A percentile compares a stretch with the other conserved stretches of the same genome.
phyloP scores from a whole-genome alignment of 2,113 vertebrate genomes.

The Corythornis cristatus region DNA sequence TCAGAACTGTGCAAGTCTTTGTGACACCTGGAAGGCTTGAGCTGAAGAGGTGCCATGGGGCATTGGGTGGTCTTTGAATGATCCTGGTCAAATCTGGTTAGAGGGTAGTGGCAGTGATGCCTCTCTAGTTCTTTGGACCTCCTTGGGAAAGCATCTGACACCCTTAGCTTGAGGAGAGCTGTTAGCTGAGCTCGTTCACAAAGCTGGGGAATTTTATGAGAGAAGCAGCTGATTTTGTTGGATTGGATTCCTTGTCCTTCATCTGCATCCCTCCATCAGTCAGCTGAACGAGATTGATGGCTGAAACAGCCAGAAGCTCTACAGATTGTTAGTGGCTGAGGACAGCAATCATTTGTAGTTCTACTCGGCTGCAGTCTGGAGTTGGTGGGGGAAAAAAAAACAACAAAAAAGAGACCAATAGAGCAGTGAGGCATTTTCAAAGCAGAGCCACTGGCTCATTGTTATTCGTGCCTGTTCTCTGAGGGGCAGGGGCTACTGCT shows the following conservation, averaged over 20 bases:
- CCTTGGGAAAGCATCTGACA: neutral
- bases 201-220: neutral
- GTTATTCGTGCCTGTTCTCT: neutral
- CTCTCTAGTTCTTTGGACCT: neutral
- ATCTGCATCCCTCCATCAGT: neutral
- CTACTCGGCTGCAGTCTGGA: neutral
- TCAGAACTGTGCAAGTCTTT: neutral
- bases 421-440: neutral
- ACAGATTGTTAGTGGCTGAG: neutral
- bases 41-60: neutral
- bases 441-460: neutral
- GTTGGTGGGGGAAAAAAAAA: neutral
- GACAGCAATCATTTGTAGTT: neutral
- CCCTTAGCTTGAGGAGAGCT: neutral
- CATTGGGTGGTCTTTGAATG: neutral
- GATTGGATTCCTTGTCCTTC: neutral
- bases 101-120: neutral
- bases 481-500: neutral
- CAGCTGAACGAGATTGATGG: slow-evolving; percentile 5
- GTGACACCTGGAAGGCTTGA: neutral
- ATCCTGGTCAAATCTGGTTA: neutral
- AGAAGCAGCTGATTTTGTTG: neutral
- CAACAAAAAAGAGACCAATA: neutral
- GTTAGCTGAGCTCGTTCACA: neutral
- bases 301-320: neutral